Evolutionary conservation across 2,113 vertebrate species (phyloP).

Genomic region (Syngnathus scovelli): DNA sequence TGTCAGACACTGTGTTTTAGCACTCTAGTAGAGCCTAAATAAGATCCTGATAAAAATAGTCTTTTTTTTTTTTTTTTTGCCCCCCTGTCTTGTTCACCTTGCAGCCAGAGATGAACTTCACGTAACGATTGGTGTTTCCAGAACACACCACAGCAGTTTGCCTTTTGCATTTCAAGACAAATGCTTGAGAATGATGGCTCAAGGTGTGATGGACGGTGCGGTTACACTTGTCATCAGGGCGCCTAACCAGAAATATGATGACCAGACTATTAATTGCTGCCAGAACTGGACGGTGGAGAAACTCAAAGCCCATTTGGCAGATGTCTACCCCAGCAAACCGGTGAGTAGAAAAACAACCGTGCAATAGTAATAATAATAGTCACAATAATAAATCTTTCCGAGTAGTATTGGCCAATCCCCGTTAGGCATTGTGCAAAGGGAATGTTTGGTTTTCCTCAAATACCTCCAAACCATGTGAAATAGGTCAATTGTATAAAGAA

Average conservation of each 20-base stretch:
- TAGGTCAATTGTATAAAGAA: no score
- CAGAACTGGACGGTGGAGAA: constrained; percentile 91
- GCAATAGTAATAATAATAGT: no score
- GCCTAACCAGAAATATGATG: constrained; percentile 90
- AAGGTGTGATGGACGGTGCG: constrained; percentile 72
- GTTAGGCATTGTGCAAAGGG: no score
- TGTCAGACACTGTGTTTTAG: not conserved
- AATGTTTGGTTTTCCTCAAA: no score
- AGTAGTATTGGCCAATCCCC: no score
- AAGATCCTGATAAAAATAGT: not conserved
- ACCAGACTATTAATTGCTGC: constrained; percentile 89
- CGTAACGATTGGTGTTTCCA: not conserved
- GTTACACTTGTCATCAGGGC: constrained; percentile 89
- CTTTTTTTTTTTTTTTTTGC: not conserved
- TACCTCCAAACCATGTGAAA: no score
- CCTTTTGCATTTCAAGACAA: constrained; percentile 20
- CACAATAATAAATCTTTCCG: no score
- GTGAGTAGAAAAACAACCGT: constrained; percentile 67
- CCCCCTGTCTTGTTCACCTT: not conserved
- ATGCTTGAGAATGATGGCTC: constrained; percentile 72
- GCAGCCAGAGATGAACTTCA: not conserved
- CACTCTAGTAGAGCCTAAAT: not conserved
- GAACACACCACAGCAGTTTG: not conserved
- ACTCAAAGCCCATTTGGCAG: constrained; percentile 84
- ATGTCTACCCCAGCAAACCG: constrained; percentile 89